Base-by-base conservation (phyloP, 2,113 vertebrate species). In the Aldabrachelys gigantea region DNA sequence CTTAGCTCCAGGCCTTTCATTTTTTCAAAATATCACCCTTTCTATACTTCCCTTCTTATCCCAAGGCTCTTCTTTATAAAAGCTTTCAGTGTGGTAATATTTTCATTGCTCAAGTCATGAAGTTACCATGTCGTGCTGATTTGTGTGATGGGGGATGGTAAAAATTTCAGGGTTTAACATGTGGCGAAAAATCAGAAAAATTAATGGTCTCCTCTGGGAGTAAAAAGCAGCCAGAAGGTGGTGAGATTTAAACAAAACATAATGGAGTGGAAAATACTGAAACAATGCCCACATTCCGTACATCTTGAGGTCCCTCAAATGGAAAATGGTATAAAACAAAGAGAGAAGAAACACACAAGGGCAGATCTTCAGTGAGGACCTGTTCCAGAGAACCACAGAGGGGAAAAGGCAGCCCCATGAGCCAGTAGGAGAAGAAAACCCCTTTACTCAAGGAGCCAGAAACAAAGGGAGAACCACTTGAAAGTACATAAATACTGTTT, bases 1-100 rank as follows among this genome's bases (percentile, higher is more conserved):
- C 0, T 0, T 10, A 27, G 13, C 79, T 82, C 13, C 85, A 44
- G 2, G 81, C 2, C 9, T 22, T 13, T 1, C 0, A 75, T 89
- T 93, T 8, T 19, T 21, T 57, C 1, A 0, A 76, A 21, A 72
- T 1, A 1, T 57, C 5, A 8, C 38, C 89, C 0, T 57, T 80
- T 88, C 92, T 1, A 1, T 81, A 25, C 38, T 41, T 92, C 82
- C 2, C 80, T 41, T 22, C 3, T 80, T 92, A 49, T 56, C 88
- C 16, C 53, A 72, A 10, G 16, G 62, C 12, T 11, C 29, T 0
- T 0, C 89, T 89, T 89, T 88, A 27, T 56, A 80, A 62, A 91
- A 0, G 3, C 24, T 50, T 92, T 3, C 12, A 29, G 5, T 78
- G 13, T 3, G 5, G 92, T 93, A 41, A 27, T 5, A 75, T 52